phyloP scores from a whole-genome alignment of 2,113 vertebrate species.

The Sceloporus tristichus region DNA sequence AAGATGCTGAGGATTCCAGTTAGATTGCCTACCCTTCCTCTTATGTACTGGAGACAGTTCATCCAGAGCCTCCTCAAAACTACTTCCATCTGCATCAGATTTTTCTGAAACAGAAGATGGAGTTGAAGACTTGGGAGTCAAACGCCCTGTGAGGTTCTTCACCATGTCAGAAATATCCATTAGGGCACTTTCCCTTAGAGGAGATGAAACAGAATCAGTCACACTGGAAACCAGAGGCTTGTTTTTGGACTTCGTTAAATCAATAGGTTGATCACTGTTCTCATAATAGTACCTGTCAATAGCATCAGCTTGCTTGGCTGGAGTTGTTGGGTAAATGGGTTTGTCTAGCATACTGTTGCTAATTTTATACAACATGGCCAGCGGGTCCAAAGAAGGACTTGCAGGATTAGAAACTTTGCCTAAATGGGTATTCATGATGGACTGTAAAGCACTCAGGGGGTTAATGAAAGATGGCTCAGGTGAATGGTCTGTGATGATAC shows the following conservation, averaged over 20 bases:
- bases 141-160: conserved; percentile 95
- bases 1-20: conserved; percentile 99
- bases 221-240: conserved; percentile 82
- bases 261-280: conserved; percentile 95
- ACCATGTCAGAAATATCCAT: conserved; percentile 99
- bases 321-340: conserved; percentile 86
- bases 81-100: conserved; percentile 92
- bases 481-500: conserved; percentile 96
- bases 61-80: conserved; percentile 94
- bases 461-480: conserved; percentile 94
- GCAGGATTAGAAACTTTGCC: conserved; percentile 94
- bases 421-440: conserved; percentile 98
- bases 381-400: conserved; percentile 90
- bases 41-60: conserved; percentile 96
- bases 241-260: conserved; percentile 97
- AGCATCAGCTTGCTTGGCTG: conserved; percentile 85
- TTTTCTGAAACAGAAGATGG: conserved; percentile 94
- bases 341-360: conserved; percentile 98
- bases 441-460: conserved; percentile 95
- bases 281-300: conserved; percentile 89
- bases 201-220: conserved; percentile 86
- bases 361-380: conserved; percentile 96
- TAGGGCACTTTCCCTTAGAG: conserved; percentile 93
- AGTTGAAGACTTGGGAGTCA: conserved; percentile 97
- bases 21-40: conserved; percentile 97